Evolutionary conservation across 2,113 vertebrate species (phyloP).

Genomic region (Dipodomys merriami): DNA sequence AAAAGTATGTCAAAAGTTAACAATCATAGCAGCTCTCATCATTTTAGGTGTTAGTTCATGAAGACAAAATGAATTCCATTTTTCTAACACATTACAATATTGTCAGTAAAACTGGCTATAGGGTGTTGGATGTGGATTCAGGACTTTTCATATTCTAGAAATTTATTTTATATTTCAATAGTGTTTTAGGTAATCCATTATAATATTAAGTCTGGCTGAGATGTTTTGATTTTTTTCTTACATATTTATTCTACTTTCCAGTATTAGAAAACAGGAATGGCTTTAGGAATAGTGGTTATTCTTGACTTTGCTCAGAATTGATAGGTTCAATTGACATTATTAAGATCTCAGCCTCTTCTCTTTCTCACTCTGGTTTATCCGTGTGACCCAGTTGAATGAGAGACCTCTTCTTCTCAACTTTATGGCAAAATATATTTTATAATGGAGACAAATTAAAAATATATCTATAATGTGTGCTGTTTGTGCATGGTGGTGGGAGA

Average conservation of each 20-base stretch:
- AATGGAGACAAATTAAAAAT: not conserved
- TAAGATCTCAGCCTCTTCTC: fast-evolving
- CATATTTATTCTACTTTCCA: slow-evolving; percentile 16
- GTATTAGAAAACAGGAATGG: not conserved
- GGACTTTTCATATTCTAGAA: not conserved
- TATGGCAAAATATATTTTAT: not conserved
- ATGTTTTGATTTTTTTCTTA: not conserved
- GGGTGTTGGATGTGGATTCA: not conserved
- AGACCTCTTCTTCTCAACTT: not conserved
- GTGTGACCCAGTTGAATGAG: not conserved
- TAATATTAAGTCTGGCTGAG: not conserved
- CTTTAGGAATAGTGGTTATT: not conserved
- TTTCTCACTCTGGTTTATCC: not conserved
- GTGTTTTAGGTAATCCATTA: not conserved
- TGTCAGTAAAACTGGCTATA: not conserved
- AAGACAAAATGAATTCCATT: not conserved
- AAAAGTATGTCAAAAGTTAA: slow-evolving; percentile 1
- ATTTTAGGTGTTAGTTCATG: not conserved
- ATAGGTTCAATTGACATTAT: no score
- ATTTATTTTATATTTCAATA: slow-evolving; percentile 23
- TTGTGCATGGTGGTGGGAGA: not conserved
- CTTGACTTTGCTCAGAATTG: not conserved
- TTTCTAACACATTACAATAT: not conserved
- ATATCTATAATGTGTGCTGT: not conserved
- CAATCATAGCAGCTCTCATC: not conserved